phyloP scores from a whole-genome alignment of 2,797 vertebrate species.

The Enteromius radiatus region DNA sequence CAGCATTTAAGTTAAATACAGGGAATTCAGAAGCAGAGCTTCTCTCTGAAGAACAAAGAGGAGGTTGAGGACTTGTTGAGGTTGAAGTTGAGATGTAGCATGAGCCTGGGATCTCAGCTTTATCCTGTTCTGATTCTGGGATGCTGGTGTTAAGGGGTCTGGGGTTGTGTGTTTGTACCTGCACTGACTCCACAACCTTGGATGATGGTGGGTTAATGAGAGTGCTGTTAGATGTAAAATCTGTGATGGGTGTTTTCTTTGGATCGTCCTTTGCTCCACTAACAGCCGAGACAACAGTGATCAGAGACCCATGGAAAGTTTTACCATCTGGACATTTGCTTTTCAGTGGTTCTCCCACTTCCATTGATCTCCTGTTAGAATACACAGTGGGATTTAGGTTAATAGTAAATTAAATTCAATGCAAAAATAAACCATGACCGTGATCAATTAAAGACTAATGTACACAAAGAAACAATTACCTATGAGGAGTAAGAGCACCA shows the following conservation, averaged over 20 bases:
- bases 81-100: slow-evolving; percentile 57
- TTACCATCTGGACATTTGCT: not conserved
- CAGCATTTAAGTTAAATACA: slow-evolving; percentile 50
- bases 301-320: not conserved
- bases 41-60: slow-evolving; percentile 67
- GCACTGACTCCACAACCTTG: slow-evolving; percentile 48
- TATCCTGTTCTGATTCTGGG: slow-evolving; percentile 46
- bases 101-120: slow-evolving; percentile 47
- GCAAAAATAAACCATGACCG: not conserved
- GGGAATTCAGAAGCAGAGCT: slow-evolving; percentile 66
- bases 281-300: not conserved
- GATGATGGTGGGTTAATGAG: slow-evolving; percentile 46
- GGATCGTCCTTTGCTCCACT: not conserved
- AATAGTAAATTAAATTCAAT: not conserved
- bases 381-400: not conserved
- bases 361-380: slow-evolving; percentile 21
- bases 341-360: not conserved
- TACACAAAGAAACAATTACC: slow-evolving; percentile 62
- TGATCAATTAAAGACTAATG: not conserved
- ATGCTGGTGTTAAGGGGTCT: slow-evolving; percentile 51
- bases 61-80: slow-evolving; percentile 70
- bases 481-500: slow-evolving; percentile 54
- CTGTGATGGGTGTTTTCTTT: slow-evolving; percentile 4
- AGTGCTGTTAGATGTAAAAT: slow-evolving; percentile 17
- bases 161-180: slow-evolving; percentile 66